Evolutionary conservation across 2,797 vertebrate genomes (phyloP), one percentile per base, ranked within the genome.

Genomic region (Danio albolineatus): DNA sequence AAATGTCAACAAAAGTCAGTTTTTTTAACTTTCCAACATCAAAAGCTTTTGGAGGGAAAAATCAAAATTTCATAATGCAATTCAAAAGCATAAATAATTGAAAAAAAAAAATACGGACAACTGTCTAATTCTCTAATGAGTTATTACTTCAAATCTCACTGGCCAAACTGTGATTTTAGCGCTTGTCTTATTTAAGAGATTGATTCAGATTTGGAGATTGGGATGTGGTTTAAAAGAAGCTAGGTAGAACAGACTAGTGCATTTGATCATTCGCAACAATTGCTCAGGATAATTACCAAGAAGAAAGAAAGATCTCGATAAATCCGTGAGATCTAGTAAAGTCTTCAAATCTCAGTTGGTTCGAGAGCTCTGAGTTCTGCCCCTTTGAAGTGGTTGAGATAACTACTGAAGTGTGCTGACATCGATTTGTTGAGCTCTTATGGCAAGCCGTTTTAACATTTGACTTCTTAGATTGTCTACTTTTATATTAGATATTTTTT

Each of bases 371-470:
- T 2, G 48, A n/a, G 19, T 46, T 36, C 14, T 10, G 53, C 51
- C 41, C 51, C 66, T 28, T 66, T 67, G 62, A 76, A 76, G 62
- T 48, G 21, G 19, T 44, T n/a, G 61, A 17, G 39, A 66, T 66
- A 66, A 66, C 62, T 66, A 65, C 2, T 66, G 41, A 67, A 46
- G 73, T 65, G 49, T 41, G 12, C 60, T 64, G 36, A 44, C 49
- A 67, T 59, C 28, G 51, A 77, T 72, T 77, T 57, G 71, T 73
- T 73, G 56, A 59, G 16, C 21, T 46, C 57, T 48, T 59, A 13
- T 36, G 71, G 54, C 69, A 44, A 41, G 56, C 56, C 13, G 2
- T 17, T 38, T 57, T 14, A 44, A 43, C 69, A 72, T 41, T 44
- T 16, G 28, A 41, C 39, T 53, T 0, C 2, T 39, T 70, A 13